A percentile compares a stretch with the other conserved stretches of the same genome.
Evolutionary conservation across 2,797 vertebrate species (phyloP).

Genomic region (Ambastaia sidthimunki): DNA sequence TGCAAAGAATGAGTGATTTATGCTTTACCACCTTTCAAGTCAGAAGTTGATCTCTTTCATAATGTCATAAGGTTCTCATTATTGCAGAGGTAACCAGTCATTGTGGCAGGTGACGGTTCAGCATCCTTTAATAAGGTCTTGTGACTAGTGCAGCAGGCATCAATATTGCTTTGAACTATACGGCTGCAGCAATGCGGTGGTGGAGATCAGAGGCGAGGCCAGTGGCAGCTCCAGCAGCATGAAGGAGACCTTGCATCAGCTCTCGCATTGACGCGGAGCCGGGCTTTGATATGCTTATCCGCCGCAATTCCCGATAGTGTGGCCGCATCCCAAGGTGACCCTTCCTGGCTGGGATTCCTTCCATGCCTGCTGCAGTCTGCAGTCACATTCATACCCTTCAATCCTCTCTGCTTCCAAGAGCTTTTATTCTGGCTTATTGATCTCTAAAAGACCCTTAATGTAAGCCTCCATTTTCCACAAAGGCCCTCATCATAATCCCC

Average conservation of each 20-base stretch:
- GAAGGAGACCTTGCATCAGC: conserved; percentile 41
- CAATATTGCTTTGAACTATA: conserved; percentile 53
- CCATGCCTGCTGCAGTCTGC: conserved; percentile 44
- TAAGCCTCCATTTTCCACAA: conserved; percentile 62
- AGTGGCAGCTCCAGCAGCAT: conserved; percentile 40
- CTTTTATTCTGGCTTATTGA: conserved; percentile 62
- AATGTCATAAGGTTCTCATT: conserved; percentile 40
- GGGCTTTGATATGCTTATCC: conserved; percentile 51
- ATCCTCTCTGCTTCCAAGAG: conserved; percentile 60
- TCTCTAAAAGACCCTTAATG: conserved; percentile 61
- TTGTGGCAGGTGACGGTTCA: conserved; percentile 45
- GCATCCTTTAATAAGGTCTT: conserved; percentile 49
- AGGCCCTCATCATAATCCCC: conserved; percentile 62
- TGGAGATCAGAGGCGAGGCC: conserved; percentile 50
- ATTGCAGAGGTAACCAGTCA: conserved; percentile 40
- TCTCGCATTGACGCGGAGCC: conserved; percentile 40
- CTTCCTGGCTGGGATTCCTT: conserved; percentile 37
- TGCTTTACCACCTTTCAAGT: conserved; percentile 33
- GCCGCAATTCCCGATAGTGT: conserved; percentile 34
- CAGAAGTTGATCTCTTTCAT: conserved; percentile 30
- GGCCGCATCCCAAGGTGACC: conserved; percentile 54
- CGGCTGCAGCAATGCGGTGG: conserved; percentile 45
- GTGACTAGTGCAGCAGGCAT: conserved; percentile 42
- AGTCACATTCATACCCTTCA: conserved; percentile 53
- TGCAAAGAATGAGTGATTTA: conserved; percentile 32